Percentiles rank a stretch among this genome's conserved stretches.
Conservation (phyloP, 2,797 vertebrate species). For the Myiotriccus ornatus region DNA sequence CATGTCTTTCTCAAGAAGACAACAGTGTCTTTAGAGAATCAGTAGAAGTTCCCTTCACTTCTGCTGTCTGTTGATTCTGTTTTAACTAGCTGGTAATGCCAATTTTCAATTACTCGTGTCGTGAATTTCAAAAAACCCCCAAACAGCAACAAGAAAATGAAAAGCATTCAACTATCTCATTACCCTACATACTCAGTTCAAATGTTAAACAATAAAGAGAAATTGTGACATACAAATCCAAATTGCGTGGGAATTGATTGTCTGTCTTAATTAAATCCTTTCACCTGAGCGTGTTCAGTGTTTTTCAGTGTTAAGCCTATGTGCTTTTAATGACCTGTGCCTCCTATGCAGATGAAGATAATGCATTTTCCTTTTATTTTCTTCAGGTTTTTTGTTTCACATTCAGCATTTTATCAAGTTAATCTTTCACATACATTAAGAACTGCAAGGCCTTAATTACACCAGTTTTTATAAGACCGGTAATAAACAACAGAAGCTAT, state of each 20-base stretch:
- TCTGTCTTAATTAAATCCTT: neutral
- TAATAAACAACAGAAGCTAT: neutral
- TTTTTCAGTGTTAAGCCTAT: neutral
- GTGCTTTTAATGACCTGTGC: neutral
- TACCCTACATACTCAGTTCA: neutral
- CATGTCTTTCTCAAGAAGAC: slow-evolving; percentile 1
- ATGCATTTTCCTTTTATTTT: neutral
- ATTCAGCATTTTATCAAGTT: neutral
- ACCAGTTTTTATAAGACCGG: neutral
- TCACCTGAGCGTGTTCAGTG: neutral
- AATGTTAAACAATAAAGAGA: neutral
- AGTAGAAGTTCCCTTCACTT: neutral
- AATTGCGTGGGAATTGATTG: neutral
- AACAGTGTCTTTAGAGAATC: neutral
- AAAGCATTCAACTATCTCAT: neutral
- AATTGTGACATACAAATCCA: neutral
- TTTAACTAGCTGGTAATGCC: slow-evolving; percentile 14
- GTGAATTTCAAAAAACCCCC: neutral
- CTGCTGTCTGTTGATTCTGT: neutral
- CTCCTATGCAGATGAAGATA: neutral
- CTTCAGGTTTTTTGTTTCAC: neutral
- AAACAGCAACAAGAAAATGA: neutral
- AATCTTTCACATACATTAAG: neutral
- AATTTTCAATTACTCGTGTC: slow-evolving; percentile 46
- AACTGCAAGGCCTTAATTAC: neutral